Percentiles rank a stretch among this genome's conserved stretches.
Evolutionary conservation across 2,888 invertebrate genomes (phyloP).

Genomic region (Drosophila recens): DNA sequence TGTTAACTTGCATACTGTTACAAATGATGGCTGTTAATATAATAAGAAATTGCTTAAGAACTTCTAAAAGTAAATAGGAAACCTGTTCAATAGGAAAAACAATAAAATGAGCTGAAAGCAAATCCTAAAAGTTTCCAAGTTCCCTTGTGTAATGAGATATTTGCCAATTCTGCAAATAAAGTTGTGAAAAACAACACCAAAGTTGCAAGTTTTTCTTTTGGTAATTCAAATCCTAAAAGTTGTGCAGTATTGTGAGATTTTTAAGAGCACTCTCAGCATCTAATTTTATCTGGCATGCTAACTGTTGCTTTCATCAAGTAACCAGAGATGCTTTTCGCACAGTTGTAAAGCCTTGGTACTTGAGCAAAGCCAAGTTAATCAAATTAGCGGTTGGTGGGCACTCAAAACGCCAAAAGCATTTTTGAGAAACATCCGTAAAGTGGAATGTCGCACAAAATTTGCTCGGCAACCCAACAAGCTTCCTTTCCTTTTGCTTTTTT

Average conservation of each 20-base stretch:
- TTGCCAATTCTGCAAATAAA: not conserved
- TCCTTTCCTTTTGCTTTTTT: not conserved
- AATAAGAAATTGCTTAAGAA: not conserved
- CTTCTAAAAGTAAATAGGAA: not conserved
- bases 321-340: conserved; percentile 17
- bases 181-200: not conserved
- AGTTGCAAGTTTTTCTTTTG: not conserved
- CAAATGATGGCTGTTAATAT: not conserved
- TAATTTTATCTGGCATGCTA: not conserved
- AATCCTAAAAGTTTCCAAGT: not conserved
- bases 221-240: conserved; percentile 10
- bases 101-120: not conserved
- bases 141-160: not conserved
- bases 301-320: conserved; percentile 35
- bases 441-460: conserved; percentile 38
- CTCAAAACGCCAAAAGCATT: conserved; percentile 49
- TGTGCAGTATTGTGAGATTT: not conserved
- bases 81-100: not conserved
- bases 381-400: conserved; percentile 58
- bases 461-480: conserved; percentile 1
- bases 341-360: conserved; percentile 29
- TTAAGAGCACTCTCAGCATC: not conserved
- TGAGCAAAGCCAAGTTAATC: conserved; percentile 48
- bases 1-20: no score
- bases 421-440: conserved; percentile 33